Percentiles rank a stretch among this genome's conserved stretches.
phyloP scores from a whole-genome alignment of 2,888 invertebrate genomes.

The Peribatodes rhomboidaria region DNA sequence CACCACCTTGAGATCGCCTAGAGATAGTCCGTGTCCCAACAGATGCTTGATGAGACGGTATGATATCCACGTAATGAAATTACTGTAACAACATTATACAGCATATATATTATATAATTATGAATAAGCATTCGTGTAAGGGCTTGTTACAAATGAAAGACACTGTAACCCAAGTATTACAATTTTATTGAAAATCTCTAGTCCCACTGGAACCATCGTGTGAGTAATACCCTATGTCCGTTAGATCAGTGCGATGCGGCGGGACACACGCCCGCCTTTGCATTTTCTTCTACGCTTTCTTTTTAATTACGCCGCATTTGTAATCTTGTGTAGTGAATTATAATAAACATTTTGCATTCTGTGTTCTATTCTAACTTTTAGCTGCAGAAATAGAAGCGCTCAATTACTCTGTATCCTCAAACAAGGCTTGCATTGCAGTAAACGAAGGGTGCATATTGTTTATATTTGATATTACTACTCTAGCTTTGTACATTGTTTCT shows the following conservation, averaged over 20 bases:
- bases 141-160: slow-evolving; percentile 87
- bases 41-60: slow-evolving; percentile 82
- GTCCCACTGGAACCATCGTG: slow-evolving; percentile 88
- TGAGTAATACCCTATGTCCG: slow-evolving; percentile 69
- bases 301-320: slow-evolving; percentile 81
- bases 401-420: slow-evolving; percentile 85
- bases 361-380: slow-evolving; percentile 80
- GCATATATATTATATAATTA: slow-evolving; percentile 80
- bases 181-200: slow-evolving; percentile 89
- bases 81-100: slow-evolving; percentile 86
- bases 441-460: slow-evolving; percentile 87
- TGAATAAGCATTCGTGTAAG: slow-evolving; percentile 88
- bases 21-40: slow-evolving; percentile 59
- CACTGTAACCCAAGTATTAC: slow-evolving; percentile 89
- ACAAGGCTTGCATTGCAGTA: slow-evolving; percentile 86
- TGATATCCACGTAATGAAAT: slow-evolving; percentile 86
- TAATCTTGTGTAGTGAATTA: slow-evolving; percentile 80
- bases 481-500: slow-evolving; percentile 91
- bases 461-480: slow-evolving; percentile 88
- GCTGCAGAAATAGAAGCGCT: slow-evolving; percentile 85
- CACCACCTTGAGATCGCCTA: slow-evolving; percentile 39
- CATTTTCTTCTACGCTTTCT: slow-evolving; percentile 81
- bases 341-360: slow-evolving; percentile 82
- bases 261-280: slow-evolving; percentile 54
- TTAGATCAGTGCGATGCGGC: slow-evolving; percentile 62